Percentiles rank a stretch among this genome's conserved stretches.
These are phyloP conservation scores for Regulus satrapa DNA, from an alignment of 2,113 vertebrate genomes.

Conservation along the genomic window DNA sequence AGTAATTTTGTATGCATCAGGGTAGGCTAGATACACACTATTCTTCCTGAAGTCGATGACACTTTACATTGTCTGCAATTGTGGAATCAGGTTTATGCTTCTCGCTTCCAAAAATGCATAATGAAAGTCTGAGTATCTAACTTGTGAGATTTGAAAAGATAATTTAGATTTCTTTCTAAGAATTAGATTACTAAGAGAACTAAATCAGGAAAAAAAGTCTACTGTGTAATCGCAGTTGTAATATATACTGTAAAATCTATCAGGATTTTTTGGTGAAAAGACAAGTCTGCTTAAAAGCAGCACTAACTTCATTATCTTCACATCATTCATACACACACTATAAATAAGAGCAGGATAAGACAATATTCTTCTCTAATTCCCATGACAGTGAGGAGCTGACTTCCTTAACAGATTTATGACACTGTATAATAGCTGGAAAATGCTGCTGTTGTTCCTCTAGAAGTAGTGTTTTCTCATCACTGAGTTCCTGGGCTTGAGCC, in stretches of 20 bases:
- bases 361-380: background rate
- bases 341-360: background rate
- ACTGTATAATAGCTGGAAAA: background rate
- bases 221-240: background rate
- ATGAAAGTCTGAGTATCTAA: background rate
- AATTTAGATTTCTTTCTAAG: background rate
- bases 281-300: background rate
- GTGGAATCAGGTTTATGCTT: background rate
- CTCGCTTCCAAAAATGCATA: background rate
- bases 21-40: background rate
- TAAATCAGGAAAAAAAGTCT: background rate
- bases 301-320: background rate
- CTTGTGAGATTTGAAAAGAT: background rate
- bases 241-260: background rate
- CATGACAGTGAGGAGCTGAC: background rate
- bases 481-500: background rate
- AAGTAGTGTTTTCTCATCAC: background rate
- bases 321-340: background rate
- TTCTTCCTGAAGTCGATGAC: background rate
- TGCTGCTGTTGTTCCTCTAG: background rate
- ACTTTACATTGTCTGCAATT: background rate
- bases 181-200: background rate
- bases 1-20: background rate
- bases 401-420: background rate
- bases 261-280: background rate